A percentile compares a stretch with the other conserved stretches of the same genome.
Evolutionary conservation across 30 jellyfish, hydroid and myxozoan species (phyloP).

Genomic region (Cassiopea xamachana): DNA sequence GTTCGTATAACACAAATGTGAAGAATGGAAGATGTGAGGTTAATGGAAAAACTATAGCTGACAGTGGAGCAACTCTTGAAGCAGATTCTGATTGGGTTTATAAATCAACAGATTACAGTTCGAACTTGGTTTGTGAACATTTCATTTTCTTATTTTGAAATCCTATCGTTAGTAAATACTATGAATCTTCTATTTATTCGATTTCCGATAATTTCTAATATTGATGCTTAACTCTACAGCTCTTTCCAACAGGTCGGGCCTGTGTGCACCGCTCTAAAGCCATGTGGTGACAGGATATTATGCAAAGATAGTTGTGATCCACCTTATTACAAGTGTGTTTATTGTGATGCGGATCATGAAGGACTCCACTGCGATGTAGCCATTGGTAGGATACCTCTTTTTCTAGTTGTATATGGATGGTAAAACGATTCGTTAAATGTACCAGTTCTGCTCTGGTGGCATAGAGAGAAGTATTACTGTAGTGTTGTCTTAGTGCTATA

Average conservation of each 20-base stretch:
- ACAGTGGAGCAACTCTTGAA: not conserved
- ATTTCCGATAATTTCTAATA: too few relatives aligned
- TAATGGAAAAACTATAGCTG: not conserved
- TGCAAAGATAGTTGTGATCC: slow-evolving; percentile 40
- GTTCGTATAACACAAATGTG: not conserved
- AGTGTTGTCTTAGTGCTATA: too few relatives aligned
- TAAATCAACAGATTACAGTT: not conserved
- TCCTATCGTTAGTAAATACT: not conserved
- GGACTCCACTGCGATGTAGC: slow-evolving; percentile 32
- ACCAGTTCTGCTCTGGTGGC: too few relatives aligned
- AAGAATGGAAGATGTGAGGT: not conserved
- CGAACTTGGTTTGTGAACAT: not conserved
- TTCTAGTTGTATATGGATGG: not conserved
- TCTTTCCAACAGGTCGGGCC: slow-evolving; percentile 15
- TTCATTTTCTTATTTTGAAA: too few relatives aligned
- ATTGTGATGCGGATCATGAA: slow-evolving; percentile 11
- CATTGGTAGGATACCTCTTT: slow-evolving; percentile 9
- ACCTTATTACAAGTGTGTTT: slow-evolving; percentile 39
- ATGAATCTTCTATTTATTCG: not conserved
- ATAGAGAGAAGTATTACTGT: too few relatives aligned
- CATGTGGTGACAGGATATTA: slow-evolving; percentile 19
- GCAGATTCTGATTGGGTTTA: not conserved
- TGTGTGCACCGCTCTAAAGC: slow-evolving; percentile 13
- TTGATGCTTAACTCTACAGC: too few relatives aligned
- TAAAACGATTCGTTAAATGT: too few relatives aligned